Conservation (phyloP, 1,140 invertebrate species). For the Papilio glaucus region DNA sequence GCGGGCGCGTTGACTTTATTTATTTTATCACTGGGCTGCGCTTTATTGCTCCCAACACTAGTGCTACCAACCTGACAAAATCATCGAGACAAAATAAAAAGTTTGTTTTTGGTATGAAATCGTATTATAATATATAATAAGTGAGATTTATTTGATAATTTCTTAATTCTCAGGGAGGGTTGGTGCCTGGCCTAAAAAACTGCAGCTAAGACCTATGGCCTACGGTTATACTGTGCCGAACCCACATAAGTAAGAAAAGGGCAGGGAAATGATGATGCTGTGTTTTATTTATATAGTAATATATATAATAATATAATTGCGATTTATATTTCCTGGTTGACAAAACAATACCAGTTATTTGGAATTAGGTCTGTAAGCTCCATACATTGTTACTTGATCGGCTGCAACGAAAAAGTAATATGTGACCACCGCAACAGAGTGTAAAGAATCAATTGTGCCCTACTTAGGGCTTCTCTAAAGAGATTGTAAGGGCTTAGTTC, state of each 20-base stretch:
- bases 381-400: neutral
- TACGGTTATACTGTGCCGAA: too few relatives aligned
- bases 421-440: neutral
- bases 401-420: neutral
- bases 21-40: constrained; percentile 30
- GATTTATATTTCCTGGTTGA: too few relatives aligned
- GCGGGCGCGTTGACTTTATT: constrained; percentile 34
- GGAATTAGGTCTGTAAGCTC: too few relatives aligned
- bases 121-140: neutral
- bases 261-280: too few relatives aligned
- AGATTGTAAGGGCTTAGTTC: neutral
- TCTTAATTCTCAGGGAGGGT: too few relatives aligned
- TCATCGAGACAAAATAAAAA: neutral
- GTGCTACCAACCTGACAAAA: neutral
- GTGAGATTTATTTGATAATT: neutral
- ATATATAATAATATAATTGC: too few relatives aligned
- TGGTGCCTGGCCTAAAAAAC: too few relatives aligned
- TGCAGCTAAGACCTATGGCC: too few relatives aligned
- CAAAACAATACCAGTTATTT: too few relatives aligned
- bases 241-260: too few relatives aligned
- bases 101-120: neutral
- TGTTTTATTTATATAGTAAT: too few relatives aligned
- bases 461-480: neutral
- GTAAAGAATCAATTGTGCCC: neutral
- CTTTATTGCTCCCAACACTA: constrained; percentile 34